These are phyloP conservation scores for Myrmecophaga tridactyla DNA, from an alignment of 2,113 vertebrate species.

Conservation along the genomic window DNA sequence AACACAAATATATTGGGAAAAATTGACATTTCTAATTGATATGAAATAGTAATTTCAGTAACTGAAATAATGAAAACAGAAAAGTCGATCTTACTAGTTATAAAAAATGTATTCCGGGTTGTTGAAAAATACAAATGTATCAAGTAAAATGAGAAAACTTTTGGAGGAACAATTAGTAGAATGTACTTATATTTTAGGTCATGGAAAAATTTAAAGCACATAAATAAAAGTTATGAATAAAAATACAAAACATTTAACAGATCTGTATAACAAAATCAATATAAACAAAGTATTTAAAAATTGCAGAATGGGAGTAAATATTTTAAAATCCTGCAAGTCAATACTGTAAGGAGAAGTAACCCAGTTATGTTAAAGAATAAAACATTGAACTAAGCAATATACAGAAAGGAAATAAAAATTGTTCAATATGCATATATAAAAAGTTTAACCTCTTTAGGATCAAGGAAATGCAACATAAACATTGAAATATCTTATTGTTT, in stretches of 20 bases:
- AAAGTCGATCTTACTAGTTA: neutral
- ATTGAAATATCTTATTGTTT: neutral
- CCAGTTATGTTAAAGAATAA: too few relatives aligned
- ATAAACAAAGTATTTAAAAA: too few relatives aligned
- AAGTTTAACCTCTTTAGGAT: too few relatives aligned
- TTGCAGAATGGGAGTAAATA: neutral
- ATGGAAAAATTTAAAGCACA: neutral
- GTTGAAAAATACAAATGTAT: neutral
- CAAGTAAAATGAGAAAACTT: neutral
- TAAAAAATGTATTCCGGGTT: neutral
- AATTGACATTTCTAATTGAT: neutral
- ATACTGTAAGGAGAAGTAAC: too few relatives aligned
- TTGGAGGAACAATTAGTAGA: neutral
- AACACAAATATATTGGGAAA: neutral
- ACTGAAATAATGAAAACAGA: neutral
- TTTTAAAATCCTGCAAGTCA: neutral
- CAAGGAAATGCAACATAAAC: neutral
- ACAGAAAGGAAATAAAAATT: neutral
- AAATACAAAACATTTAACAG: neutral
- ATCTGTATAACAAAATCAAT: neutral
- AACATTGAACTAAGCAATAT: neutral
- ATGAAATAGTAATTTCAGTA: neutral
- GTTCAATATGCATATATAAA: neutral
- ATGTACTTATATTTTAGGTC: neutral
- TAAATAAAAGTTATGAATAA: neutral